phyloP scores from a whole-genome alignment of 2,888 invertebrate species.

The Campaea margaritaria region DNA sequence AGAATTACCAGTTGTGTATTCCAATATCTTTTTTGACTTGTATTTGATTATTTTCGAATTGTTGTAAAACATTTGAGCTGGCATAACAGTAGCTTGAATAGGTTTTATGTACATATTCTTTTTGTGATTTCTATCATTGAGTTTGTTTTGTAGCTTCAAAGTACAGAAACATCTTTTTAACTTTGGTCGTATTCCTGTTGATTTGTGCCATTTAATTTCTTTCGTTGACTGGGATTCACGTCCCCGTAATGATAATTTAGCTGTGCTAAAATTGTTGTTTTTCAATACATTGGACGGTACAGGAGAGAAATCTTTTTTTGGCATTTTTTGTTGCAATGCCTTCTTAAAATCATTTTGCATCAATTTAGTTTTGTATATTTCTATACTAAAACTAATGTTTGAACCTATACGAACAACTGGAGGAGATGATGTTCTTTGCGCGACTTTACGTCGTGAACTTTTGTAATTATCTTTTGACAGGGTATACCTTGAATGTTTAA shows the following conservation, averaged over 20 bases:
- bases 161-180: constrained; percentile 19
- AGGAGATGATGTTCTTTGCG: constrained; percentile 28
- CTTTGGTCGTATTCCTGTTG: background rate
- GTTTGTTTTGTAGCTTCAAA: constrained; percentile 3
- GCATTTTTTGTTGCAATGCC: background rate
- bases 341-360: background rate
- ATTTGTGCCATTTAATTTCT: background rate
- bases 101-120: background rate
- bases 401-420: constrained; percentile 53
- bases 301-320: background rate
- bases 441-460: background rate
- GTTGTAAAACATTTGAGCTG: constrained; percentile 15
- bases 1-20: background rate
- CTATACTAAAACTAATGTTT: constrained; percentile 49
- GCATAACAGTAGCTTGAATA: constrained; percentile 1
- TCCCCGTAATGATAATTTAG: background rate
- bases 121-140: background rate
- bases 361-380: constrained; percentile 46
- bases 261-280: background rate
- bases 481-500: background rate
- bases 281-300: background rate
- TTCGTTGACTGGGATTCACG: constrained; percentile 1
- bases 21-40: background rate
- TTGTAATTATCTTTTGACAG: background rate
- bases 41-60: constrained; percentile 3